Percentiles rank a stretch among this genome's conserved stretches.
These are phyloP conservation scores for Zeugodacus cucurbitae DNA, from an alignment of 1,140 invertebrate genomes.

Conservation along the genomic window DNA sequence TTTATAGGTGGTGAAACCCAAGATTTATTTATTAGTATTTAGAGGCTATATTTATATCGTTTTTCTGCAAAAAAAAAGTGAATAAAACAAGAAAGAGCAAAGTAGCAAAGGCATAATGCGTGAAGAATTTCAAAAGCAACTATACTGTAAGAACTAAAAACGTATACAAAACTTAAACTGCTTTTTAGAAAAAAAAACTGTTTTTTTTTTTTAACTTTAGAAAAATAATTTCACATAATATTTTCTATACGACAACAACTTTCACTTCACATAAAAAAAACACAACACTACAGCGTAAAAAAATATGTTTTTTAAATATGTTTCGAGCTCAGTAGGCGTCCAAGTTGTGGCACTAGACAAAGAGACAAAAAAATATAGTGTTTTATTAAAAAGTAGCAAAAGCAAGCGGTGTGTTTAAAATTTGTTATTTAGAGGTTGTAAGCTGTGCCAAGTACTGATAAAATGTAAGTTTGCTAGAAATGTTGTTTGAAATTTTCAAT, in stretches of 20 bases:
- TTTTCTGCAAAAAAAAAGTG: conserved; percentile 3
- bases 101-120: background rate
- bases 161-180: background rate
- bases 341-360: no score
- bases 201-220: background rate
- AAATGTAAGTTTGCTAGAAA: conserved; percentile 62
- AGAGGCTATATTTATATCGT: conserved; percentile 45
- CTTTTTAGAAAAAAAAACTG: background rate
- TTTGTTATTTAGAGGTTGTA: conserved; percentile 52
- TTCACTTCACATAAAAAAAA: background rate
- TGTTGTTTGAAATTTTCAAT: background rate
- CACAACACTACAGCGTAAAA: no score
- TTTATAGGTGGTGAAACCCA: background rate
- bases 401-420: background rate
- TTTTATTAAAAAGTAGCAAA: background rate
- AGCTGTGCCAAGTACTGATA: conserved; percentile 66
- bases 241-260: background rate
- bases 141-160: background rate
- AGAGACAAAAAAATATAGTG: no score
- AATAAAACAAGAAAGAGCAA: no score
- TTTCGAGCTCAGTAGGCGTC: no score
- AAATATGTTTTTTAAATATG: no score
- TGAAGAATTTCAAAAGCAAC: background rate
- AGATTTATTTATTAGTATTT: conserved; percentile 44
- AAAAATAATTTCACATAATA: background rate